Base-by-base conservation (phyloP, 2,888 invertebrate species). In the Eupithecia inturbata region DNA sequence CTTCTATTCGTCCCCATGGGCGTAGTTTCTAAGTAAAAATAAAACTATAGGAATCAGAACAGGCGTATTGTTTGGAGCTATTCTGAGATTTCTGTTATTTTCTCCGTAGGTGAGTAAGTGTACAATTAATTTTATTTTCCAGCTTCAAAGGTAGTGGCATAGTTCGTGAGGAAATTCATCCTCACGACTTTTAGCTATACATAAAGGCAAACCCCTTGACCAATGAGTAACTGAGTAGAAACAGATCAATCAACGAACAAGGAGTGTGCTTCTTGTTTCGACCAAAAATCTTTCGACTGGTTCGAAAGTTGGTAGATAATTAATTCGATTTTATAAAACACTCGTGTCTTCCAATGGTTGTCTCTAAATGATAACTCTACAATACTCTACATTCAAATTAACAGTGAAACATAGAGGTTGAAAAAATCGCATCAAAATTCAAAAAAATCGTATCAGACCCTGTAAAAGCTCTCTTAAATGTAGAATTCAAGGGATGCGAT, bases 401-500 rank as follows among this genome's bases (percentile, higher is more conserved):
- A 6, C 19, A 45, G 2, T 19, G 2, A 9, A 45, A 45, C 45
- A 45, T 19, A 7, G n/a, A 16, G 6, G 6, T 45, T 45, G 5
- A 7, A 45, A 60, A 63, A 63, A 33, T n/a, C 63, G 3, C 63
- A 63, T 57, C 22, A 22, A 12, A 4, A 14, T 22, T 5, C 14
- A 26, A 12, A 3, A 5, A 14, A 57, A 57, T 57, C 57, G 57
- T 26, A 26, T 57, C 57, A 26, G 57, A 26, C 12, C 12, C 22
- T 57, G 57, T 57, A 57, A 57, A 26, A 26, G 57, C 26, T 26
- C 57, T 57, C 26, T 26, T 57, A 57, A 64, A 64, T 2, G 19
- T 57, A 36, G 12, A 36, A 67, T 63, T 33, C 22, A 67, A 67
- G 45, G 53, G 49, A 39, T 69, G 71, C 68, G 70, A 72, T 70